Conservation (phyloP, 2,113 vertebrate species). For the Plecotus auritus region DNA sequence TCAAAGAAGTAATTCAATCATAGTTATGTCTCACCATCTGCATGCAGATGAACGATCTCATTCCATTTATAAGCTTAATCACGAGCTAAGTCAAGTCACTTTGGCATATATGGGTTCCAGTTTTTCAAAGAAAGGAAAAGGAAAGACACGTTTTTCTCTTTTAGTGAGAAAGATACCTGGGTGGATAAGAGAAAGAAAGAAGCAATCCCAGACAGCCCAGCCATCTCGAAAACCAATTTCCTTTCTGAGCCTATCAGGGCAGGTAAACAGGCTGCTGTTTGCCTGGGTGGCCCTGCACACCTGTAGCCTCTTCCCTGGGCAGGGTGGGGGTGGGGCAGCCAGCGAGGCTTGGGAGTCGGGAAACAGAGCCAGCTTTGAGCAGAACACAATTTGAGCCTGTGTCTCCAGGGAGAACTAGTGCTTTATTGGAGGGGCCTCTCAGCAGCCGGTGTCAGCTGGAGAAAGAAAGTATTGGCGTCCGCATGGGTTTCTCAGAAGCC, state of each 20-base stretch:
- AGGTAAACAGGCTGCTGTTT: neutral
- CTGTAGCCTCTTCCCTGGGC: neutral
- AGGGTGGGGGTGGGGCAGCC: neutral
- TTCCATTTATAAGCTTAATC: neutral
- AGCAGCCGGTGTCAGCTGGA: neutral
- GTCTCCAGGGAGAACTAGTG: neutral
- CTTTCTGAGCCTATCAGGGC: neutral
- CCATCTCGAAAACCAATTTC: neutral
- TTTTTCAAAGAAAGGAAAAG: neutral
- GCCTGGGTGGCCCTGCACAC: neutral
- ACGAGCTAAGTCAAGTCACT: neutral
- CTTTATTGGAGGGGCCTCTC: neutral
- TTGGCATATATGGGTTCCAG: neutral
- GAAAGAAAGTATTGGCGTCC: neutral
- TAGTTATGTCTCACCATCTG: too few relatives aligned
- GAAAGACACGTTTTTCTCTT: neutral
- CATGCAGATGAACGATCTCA: neutral
- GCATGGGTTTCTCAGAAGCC: neutral
- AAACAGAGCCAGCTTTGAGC: neutral
- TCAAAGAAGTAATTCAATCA: neutral
- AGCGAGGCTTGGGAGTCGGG: neutral
- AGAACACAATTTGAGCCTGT: neutral
- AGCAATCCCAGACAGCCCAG: neutral
- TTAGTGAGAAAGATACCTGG: neutral
- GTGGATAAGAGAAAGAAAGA: neutral